A percentile compares a stretch with the other conserved stretches of the same genome.
phyloP scores from a whole-genome alignment of 2,888 invertebrate species.

The Salticus scenicus region DNA sequence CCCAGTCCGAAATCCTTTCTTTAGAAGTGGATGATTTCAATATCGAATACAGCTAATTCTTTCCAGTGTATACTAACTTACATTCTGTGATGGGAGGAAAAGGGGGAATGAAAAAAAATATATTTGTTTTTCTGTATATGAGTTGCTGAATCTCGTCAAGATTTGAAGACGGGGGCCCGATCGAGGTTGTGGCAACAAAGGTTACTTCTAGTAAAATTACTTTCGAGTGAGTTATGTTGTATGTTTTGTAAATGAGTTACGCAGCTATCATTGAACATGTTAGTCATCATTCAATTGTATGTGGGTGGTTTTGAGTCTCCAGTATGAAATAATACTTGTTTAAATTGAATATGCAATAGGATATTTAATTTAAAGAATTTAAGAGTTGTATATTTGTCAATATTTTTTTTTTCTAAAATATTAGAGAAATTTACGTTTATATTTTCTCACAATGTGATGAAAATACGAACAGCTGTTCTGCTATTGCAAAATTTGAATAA shows the following conservation, averaged over 20 bases:
- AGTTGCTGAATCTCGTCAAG: not conserved
- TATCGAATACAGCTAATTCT: not conserved
- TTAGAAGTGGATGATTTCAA: not conserved
- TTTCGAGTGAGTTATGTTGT: slow-evolving; percentile 15
- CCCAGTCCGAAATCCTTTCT: slow-evolving; percentile 34
- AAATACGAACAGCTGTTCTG: no score
- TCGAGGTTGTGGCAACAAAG: not conserved
- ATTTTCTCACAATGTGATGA: no score
- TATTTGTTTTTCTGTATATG: not conserved
- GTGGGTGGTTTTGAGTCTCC: not conserved
- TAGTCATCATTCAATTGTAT: slow-evolving; percentile 1
- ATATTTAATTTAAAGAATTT: no score
- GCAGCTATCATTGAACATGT: not conserved
- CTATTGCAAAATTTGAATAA: no score
- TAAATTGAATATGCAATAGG: no score
- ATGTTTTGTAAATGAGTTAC: not conserved
- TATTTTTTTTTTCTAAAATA: no score
- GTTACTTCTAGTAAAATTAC: not conserved
- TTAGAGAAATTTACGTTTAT: no score
- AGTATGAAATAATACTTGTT: not conserved
- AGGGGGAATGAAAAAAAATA: not conserved
- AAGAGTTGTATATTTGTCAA: no score
- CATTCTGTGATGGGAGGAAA: not conserved
- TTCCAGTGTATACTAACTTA: not conserved
- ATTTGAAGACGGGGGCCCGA: not conserved